Percentiles rank a stretch among this genome's conserved stretches.
These are phyloP conservation scores for Leptinotarsa peninsularis DNA, from an alignment of 2,888 invertebrate genomes.

Conservation along the genomic window DNA sequence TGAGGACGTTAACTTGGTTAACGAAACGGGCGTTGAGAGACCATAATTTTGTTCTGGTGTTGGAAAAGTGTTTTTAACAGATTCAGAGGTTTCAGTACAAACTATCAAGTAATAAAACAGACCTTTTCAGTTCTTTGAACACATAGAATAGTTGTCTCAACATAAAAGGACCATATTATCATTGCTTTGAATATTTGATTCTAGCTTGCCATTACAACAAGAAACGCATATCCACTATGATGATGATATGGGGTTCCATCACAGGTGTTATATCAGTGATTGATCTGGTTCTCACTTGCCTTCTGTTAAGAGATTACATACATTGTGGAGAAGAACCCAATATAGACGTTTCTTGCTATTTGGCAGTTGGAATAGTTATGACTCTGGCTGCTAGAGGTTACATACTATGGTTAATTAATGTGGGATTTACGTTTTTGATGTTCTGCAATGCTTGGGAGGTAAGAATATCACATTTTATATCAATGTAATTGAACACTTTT, in stretches of 20 bases:
- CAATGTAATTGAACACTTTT: background rate
- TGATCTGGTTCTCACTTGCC: constrained; percentile 46
- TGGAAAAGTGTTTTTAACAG: no score
- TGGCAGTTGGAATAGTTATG: constrained; percentile 55
- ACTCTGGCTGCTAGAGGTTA: constrained; percentile 65
- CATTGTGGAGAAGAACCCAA: constrained; percentile 21
- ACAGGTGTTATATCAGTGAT: constrained; percentile 44
- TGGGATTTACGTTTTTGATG: constrained; percentile 53
- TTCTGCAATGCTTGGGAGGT: constrained; percentile 43
- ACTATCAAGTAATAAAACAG: no score
- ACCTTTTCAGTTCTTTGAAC: no score
- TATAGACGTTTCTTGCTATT: constrained; percentile 36
- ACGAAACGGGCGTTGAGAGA: no score
- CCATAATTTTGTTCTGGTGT: no score
- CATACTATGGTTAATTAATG: constrained; percentile 65
- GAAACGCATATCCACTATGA: constrained; percentile 34
- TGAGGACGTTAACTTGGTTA: no score
- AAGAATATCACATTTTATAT: constrained; percentile 16
- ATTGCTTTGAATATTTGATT: background rate
- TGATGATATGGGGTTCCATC: constrained; percentile 41
- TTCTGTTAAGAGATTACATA: constrained; percentile 47
- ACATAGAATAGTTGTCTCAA: no score
- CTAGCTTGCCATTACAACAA: constrained; percentile 31
- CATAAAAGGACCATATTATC: no score
- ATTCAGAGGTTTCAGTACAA: no score